Conservation (phyloP, 2,888 invertebrate genomes). For the Rhimphoctona megacephalus region DNA sequence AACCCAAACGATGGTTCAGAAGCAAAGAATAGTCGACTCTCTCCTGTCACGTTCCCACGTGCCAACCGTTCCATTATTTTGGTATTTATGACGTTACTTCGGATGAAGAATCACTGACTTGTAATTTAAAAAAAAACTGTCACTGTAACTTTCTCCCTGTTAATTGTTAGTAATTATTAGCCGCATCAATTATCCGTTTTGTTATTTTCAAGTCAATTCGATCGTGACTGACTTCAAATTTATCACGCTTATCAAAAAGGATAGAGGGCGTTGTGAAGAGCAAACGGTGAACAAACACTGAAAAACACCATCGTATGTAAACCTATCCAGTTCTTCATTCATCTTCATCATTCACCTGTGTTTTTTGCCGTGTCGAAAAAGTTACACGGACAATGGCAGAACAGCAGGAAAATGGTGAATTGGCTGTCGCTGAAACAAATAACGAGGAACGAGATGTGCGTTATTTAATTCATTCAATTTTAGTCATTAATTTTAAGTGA, state of each 20-base stretch:
- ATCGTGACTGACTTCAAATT: constrained; percentile 1
- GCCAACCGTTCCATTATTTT: no score
- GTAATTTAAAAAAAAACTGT: no score
- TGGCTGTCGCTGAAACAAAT: constrained; percentile 73
- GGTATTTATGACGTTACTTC: no score
- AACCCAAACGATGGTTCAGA: no score
- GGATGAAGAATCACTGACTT: no score
- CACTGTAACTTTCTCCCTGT: no score
- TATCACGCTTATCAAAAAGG: neutral
- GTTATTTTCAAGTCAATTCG: neutral
- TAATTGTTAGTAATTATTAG: no score
- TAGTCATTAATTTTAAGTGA: neutral
- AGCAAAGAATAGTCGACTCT: no score
- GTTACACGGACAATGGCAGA: constrained; percentile 73
- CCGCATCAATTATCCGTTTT: neutral
- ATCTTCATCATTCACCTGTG: constrained; percentile 24
- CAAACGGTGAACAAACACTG: neutral
- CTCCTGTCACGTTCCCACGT: no score
- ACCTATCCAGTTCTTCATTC: constrained; percentile 26
- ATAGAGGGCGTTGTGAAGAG: neutral
- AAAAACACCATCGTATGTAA: constrained; percentile 8
- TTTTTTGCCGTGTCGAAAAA: constrained; percentile 47
- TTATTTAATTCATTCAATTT: constrained; percentile 56
- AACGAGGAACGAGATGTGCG: constrained; percentile 77
- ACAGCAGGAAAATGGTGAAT: constrained; percentile 75